A percentile compares a stretch with the other conserved stretches of the same genome.
Evolutionary conservation across 2,888 invertebrate genomes (phyloP).

Genomic region (Hesperia comma): DNA sequence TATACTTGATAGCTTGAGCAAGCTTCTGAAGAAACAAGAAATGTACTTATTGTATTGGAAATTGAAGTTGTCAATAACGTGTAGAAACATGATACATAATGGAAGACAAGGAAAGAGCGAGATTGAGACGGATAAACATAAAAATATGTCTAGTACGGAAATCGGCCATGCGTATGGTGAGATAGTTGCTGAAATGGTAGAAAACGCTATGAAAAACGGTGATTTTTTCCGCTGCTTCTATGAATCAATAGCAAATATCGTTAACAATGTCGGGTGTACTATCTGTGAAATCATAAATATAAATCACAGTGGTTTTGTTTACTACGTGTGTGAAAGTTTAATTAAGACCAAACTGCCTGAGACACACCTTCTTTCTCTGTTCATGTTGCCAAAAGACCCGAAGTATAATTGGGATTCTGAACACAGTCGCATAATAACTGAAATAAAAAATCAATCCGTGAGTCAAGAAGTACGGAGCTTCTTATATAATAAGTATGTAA

Average conservation of each 20-base stretch:
- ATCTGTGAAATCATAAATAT: not conserved
- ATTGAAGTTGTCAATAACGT: conserved; percentile 1
- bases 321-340: conserved; percentile 7
- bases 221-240: conserved; percentile 8
- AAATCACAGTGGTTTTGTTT: not conserved
- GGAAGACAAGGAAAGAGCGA: not conserved
- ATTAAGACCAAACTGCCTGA: not conserved
- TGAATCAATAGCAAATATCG: not conserved
- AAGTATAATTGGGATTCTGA: not conserved
- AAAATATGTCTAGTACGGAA: conserved; percentile 6
- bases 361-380: not conserved
- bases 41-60: conserved; percentile 5
- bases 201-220: not conserved
- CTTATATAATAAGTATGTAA: conserved; percentile 6
- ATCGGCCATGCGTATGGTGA: not conserved
- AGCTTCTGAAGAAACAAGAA: not conserved
- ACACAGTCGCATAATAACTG: not conserved
- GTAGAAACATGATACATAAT: conserved; percentile 2
- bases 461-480: conserved; percentile 16
- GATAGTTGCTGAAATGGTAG: not conserved
- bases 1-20: not conserved
- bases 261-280: not conserved
- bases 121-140: not conserved
- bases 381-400: conserved; percentile 2
- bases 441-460: not conserved